Conservation (phyloP, 2,888 invertebrate species). For the Punctoribates punctum region DNA sequence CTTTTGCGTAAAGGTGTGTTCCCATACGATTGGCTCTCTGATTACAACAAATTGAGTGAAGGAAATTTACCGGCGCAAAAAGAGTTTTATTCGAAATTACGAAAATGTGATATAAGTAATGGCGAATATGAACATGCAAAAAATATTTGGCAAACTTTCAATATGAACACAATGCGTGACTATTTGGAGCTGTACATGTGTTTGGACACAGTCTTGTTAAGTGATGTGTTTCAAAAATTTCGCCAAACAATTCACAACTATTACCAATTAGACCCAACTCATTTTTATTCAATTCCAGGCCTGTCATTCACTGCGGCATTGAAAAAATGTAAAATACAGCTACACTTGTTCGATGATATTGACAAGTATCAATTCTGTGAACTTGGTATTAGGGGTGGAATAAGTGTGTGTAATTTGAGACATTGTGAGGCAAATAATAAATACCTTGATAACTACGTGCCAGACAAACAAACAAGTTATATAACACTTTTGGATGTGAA, state of each 20-base stretch:
- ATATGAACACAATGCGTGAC: conserved; percentile 47
- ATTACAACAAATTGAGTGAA: conserved; percentile 48
- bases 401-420: conserved; percentile 39
- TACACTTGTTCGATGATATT: conserved; percentile 50
- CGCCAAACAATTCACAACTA: conserved; percentile 48
- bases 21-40: conserved; percentile 51
- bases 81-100: conserved; percentile 47
- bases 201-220: conserved; percentile 50
- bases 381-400: conserved; percentile 47
- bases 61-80: conserved; percentile 47
- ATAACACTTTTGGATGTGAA: conserved; percentile 45
- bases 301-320: conserved; percentile 51
- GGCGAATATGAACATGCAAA: conserved; percentile 48
- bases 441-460: conserved; percentile 41
- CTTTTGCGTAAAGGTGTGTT: conserved; percentile 49
- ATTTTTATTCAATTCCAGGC: conserved; percentile 50
- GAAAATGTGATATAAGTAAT: conserved; percentile 40
- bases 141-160: conserved; percentile 48
- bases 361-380: conserved; percentile 50
- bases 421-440: conserved; percentile 43
- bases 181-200: conserved; percentile 49
- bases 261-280: conserved; percentile 50
- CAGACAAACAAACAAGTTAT: conserved; percentile 28
- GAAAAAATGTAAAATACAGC: conserved; percentile 48
- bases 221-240: conserved; percentile 52